Evolutionary conservation across 2,113 vertebrate species (phyloP).

Genomic region (Acinonyx jubatus): DNA sequence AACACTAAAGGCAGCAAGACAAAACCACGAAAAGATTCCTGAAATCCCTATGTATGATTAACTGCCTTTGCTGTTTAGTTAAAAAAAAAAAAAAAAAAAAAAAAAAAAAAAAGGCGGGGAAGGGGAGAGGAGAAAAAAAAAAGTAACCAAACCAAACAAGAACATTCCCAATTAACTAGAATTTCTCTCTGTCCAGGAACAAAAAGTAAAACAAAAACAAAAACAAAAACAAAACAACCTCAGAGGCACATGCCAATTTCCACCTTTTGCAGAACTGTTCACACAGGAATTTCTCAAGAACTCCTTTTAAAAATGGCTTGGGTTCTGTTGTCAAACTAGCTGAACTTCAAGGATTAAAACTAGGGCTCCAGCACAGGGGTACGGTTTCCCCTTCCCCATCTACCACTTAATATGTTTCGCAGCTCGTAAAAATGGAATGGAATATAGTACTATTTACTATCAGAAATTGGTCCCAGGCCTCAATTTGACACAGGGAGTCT

Average conservation of each 20-base stretch:
- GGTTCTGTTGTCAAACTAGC: slow-evolving; percentile 10
- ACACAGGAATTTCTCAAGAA: background rate
- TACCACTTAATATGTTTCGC: background rate
- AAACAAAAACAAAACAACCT: background rate
- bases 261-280: background rate
- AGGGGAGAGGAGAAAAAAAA: too few relatives aligned
- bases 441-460: slow-evolving; percentile 69
- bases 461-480: slow-evolving; percentile 73
- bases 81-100: background rate
- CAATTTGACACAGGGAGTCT: slow-evolving; percentile 75
- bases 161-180: background rate
- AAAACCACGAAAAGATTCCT: background rate
- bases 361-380: background rate
- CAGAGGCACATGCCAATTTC: background rate
- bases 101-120: background rate
- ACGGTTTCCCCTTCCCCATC: slow-evolving; percentile 15
- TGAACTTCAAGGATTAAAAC: background rate
- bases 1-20: background rate
- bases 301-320: background rate
- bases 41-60: background rate
- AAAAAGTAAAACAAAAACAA: slow-evolving; percentile 22
- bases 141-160: background rate
- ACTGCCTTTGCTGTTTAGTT: background rate
- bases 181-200: background rate
- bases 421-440: slow-evolving; percentile 61